Conservation (phyloP, 2,113 vertebrate genomes). For the Antechinus flavipes region DNA sequence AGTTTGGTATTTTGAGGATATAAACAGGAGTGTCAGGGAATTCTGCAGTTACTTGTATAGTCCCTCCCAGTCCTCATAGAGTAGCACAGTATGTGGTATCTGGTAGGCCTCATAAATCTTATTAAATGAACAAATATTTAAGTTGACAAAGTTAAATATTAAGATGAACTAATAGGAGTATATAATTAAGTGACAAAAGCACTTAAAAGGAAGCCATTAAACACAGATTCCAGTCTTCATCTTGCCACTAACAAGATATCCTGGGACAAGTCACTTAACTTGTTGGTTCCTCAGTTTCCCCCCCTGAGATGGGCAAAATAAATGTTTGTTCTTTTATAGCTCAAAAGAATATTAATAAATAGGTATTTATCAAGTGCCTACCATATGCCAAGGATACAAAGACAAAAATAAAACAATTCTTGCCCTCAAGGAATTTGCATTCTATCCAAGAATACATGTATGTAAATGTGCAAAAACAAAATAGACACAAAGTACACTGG, state of each 20-base stretch:
- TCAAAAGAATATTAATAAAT: neutral
- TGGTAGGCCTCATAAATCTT: neutral
- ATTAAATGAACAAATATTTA: neutral
- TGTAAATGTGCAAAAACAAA: neutral
- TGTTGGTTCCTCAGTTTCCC: neutral
- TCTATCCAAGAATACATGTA: neutral
- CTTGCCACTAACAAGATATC: neutral
- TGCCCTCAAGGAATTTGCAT: neutral
- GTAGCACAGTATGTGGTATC: neutral
- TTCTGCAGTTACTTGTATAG: neutral
- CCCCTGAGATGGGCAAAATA: neutral
- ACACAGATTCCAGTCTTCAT: neutral
- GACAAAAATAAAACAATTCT: neutral
- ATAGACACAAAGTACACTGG: neutral
- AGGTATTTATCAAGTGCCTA: neutral
- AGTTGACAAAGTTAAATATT: neutral
- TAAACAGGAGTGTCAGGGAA: neutral
- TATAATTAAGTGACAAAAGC: neutral
- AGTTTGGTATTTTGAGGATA: neutral
- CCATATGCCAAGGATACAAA: neutral
- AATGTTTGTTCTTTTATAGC: neutral
- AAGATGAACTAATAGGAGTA: neutral
- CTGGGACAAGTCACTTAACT: neutral
- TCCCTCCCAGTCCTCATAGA: neutral
- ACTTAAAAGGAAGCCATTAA: neutral